Evolutionary conservation across 2,113 vertebrate genomes (phyloP).

Genomic region (Salvelinus sp.): DNA sequence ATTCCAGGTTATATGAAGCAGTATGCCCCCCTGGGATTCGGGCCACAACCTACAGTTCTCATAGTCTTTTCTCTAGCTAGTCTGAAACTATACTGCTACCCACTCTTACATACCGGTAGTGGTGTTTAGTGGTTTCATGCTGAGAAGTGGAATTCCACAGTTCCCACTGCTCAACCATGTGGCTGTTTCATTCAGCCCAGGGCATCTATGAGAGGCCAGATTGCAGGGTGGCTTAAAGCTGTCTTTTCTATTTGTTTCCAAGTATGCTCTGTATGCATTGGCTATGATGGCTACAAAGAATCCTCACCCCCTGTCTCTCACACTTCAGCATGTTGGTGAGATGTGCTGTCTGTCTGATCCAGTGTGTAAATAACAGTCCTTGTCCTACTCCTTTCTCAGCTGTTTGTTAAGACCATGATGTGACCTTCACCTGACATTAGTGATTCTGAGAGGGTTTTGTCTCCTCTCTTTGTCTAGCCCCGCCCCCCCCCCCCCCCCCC

Average conservation of each 20-base stretch:
- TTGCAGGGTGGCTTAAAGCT: neutral
- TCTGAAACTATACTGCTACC: neutral
- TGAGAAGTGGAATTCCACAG: neutral
- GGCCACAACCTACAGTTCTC: neutral
- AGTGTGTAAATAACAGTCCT: constrained; percentile 1
- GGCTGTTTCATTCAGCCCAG: neutral
- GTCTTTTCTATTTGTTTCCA: too few species aligned
- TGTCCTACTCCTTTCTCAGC: constrained; percentile 2
- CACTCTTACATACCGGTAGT: neutral
- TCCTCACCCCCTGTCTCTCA: constrained; percentile 8
- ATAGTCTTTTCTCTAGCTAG: neutral
- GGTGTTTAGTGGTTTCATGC: neutral
- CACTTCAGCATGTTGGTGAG: neutral
- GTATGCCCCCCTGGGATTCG: neutral
- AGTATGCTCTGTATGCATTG: neutral
- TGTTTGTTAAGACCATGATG: constrained; percentile 20
- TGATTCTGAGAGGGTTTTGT: constrained; percentile 12
- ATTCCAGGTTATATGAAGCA: too few species aligned
- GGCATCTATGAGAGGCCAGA: neutral
- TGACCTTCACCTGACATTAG: constrained; percentile 56
- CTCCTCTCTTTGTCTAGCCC: constrained; percentile 3
- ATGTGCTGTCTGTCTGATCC: neutral
- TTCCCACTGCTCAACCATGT: neutral
- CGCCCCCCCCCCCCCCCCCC: neutral
- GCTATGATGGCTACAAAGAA: neutral